These are phyloP conservation scores for Verasper variegatus DNA, from an alignment of 2,113 vertebrate genomes.

Conservation along the genomic window DNA sequence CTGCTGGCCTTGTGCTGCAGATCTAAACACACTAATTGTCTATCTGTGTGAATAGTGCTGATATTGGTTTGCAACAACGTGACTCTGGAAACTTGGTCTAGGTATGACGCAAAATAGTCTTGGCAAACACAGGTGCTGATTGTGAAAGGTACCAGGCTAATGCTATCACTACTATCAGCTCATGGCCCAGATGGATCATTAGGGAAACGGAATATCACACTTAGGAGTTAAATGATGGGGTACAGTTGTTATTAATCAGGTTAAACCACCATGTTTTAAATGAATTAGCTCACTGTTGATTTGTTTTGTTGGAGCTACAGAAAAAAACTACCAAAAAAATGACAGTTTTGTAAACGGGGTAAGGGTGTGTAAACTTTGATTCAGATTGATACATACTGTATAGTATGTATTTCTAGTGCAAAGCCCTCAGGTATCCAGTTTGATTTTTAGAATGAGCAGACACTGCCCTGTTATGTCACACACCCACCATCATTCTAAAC, in stretches of 20 bases:
- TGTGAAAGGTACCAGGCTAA: conserved; percentile 22
- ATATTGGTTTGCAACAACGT: conserved; percentile 15
- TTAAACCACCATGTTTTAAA: conserved; percentile 1
- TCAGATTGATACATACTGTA: neutral
- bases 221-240: conserved; percentile 36
- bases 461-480: neutral
- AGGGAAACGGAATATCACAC: conserved; percentile 22
- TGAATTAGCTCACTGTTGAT: neutral
- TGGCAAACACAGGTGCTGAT: conserved; percentile 13
- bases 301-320: neutral
- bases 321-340: neutral
- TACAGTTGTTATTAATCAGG: conserved; percentile 19
- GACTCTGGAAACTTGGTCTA: conserved; percentile 40
- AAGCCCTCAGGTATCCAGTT: conserved; percentile 8
- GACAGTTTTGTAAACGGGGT: neutral
- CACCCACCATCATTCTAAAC: neutral
- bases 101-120: conserved; percentile 27
- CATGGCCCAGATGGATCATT: conserved; percentile 13
- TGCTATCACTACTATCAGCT: conserved; percentile 21
- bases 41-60: conserved; percentile 11
- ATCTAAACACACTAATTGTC: conserved; percentile 69
- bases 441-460: neutral
- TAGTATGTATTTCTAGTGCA: neutral
- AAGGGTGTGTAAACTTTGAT: neutral
- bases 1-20: conserved; percentile 87